Evolutionary conservation across 2,888 invertebrate genomes (phyloP).

Genomic region (Lochmaea crataegi): DNA sequence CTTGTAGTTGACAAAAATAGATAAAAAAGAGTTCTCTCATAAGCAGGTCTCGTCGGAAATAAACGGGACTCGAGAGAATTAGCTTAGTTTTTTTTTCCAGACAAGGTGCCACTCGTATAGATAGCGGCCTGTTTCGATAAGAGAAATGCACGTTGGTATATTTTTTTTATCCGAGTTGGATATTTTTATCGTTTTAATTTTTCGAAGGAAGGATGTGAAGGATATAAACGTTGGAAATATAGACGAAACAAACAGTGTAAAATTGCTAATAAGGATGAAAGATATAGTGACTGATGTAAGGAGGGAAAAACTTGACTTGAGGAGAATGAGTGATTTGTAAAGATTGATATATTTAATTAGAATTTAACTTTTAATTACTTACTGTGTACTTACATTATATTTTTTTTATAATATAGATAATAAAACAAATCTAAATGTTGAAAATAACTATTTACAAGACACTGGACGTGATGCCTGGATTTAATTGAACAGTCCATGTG

Average conservation of each 20-base stretch:
- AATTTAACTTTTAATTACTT: too few relatives aligned
- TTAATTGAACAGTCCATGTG: too few relatives aligned
- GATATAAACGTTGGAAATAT: neutral
- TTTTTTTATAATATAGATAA: too few relatives aligned
- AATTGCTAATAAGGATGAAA: too few relatives aligned
- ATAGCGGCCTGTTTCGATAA: conserved; percentile 16
- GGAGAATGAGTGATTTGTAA: too few relatives aligned
- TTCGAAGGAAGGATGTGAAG: neutral
- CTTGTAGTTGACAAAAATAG: conserved; percentile 28
- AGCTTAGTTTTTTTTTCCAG: conserved; percentile 25
- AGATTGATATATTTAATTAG: too few relatives aligned
- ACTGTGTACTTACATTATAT: too few relatives aligned
- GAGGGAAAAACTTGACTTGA: too few relatives aligned
- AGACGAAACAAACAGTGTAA: neutral
- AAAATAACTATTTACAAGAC: too few relatives aligned
- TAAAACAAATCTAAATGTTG: too few relatives aligned
- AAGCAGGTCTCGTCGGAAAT: conserved; percentile 25
- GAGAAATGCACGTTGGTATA: neutral
- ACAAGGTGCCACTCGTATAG: conserved; percentile 33
- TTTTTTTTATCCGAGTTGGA: conserved; percentile 4
- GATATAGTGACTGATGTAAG: too few relatives aligned
- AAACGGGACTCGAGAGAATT: conserved; percentile 33
- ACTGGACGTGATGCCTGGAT: too few relatives aligned
- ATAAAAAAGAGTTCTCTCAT: conserved; percentile 24
- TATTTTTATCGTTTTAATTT: conserved; percentile 11